Evolutionary conservation across 35 echinoderm and acorn worm genomes (phyloP).

Genomic region (Lytechinus pictus): DNA sequence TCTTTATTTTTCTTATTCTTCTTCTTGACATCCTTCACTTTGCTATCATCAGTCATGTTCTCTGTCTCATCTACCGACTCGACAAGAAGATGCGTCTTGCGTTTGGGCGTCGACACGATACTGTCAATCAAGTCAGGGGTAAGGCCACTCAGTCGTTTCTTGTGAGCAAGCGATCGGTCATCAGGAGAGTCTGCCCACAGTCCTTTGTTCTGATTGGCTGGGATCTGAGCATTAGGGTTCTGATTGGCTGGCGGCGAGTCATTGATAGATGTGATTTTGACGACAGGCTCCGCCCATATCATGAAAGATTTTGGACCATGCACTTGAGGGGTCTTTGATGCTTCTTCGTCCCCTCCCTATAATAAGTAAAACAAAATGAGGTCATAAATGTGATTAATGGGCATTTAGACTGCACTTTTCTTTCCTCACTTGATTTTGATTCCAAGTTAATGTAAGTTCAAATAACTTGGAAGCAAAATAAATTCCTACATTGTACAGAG

Average conservation of each 20-base stretch:
- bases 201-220: slow-evolving; percentile 26
- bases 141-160: not conserved
- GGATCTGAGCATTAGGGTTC: not conserved
- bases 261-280: not conserved
- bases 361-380: not conserved
- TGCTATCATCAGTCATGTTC: not conserved
- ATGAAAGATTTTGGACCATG: slow-evolving; percentile 47
- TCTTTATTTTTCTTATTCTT: slow-evolving; percentile 47
- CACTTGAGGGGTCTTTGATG: not conserved
- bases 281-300: slow-evolving; percentile 60
- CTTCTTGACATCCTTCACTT: not conserved
- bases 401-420: too few relatives aligned
- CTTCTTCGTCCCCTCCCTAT: not conserved
- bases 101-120: slow-evolving; percentile 19
- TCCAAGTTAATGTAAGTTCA: too few relatives aligned
- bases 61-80: slow-evolving; percentile 50
- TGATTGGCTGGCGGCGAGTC: not conserved
- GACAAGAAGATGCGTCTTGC: not conserved
- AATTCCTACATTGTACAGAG: too few relatives aligned
- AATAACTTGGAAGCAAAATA: too few relatives aligned
- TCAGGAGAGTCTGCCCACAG: slow-evolving; percentile 61
- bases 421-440: too few relatives aligned
- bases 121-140: not conserved
- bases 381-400: not conserved
- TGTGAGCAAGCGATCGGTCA: slow-evolving; percentile 17